Percentiles rank a stretch among this genome's conserved stretches.
phyloP scores from a whole-genome alignment of 2,888 invertebrate genomes.

The Zonitis immaculata region DNA sequence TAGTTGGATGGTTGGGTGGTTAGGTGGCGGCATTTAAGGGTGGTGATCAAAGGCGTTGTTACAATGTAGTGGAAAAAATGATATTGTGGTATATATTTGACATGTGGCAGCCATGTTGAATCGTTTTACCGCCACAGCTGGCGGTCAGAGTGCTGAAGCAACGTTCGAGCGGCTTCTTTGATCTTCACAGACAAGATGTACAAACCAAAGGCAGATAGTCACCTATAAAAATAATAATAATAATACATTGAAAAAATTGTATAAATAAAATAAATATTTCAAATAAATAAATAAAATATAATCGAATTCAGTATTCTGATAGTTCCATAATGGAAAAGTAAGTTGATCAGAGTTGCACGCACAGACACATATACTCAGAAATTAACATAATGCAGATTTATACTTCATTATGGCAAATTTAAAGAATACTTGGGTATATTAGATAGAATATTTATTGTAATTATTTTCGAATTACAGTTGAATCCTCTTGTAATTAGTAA shows the following conservation, averaged over 20 bases:
- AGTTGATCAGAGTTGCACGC: too few species aligned
- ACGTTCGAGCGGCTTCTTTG: conserved; percentile 21
- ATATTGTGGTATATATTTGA: conserved; percentile 19
- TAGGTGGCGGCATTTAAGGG: not conserved
- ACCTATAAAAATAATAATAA: conserved; percentile 14
- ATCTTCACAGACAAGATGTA: conserved; percentile 21
- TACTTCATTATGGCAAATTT: too few species aligned
- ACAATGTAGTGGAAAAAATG: conserved; percentile 1
- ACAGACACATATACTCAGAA: conserved; percentile 11
- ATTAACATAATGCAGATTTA: conserved; percentile 14
- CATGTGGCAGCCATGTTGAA: conserved; percentile 21
- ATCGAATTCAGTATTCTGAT: conserved; percentile 19
- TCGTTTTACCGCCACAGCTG: conserved; percentile 22
- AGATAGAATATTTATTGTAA: too few species aligned
- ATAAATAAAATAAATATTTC: too few species aligned
- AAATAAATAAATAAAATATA: too few species aligned
- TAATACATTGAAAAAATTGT: too few species aligned
- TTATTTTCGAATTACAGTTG: too few species aligned
- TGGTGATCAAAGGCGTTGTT: not conserved
- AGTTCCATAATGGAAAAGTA: conserved; percentile 10
- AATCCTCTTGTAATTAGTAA: conserved; percentile 1
- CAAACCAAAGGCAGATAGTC: conserved; percentile 18
- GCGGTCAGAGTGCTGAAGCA: conserved; percentile 23
- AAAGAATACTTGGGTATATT: too few species aligned
- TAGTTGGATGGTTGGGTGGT: too few species aligned